Evolutionary conservation across 30 jellyfish, hydroid and myxozoan species (phyloP).

Genomic region (Aurelia sp.): DNA sequence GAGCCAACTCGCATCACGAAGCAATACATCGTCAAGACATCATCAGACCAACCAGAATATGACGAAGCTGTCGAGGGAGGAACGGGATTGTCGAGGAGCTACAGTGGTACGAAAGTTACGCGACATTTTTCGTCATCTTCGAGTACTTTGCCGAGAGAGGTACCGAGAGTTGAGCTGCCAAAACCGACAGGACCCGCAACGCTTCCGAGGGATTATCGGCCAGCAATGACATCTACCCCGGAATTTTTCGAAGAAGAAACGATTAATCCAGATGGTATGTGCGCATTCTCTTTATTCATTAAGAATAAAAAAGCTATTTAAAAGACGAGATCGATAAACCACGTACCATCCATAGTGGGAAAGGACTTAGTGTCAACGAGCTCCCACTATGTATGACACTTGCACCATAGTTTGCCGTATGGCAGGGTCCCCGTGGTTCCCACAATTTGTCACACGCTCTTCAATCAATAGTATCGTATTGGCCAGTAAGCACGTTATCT

Average conservation of each 20-base stretch:
- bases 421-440: no score
- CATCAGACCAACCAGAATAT: slow-evolving; percentile 52
- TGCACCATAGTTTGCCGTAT: no score
- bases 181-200: slow-evolving; percentile 73
- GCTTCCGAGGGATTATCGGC: slow-evolving; percentile 74
- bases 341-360: no score
- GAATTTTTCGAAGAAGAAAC: slow-evolving; percentile 75
- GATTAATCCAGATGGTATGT: slow-evolving; percentile 73
- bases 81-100: slow-evolving; percentile 17
- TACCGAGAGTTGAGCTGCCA: slow-evolving; percentile 60
- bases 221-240: slow-evolving; percentile 74
- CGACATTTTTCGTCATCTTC: slow-evolving; percentile 51
- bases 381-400: no score
- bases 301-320: no score
- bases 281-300: not conserved
- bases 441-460: no score
- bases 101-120: slow-evolving; percentile 49
- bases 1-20: slow-evolving; percentile 73
- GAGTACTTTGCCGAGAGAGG: slow-evolving; percentile 72
- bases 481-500: no score
- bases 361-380: no score
- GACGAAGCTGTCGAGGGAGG: slow-evolving; percentile 36
- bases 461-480: no score
- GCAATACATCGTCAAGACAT: slow-evolving; percentile 60
- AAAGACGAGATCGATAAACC: no score